Percentiles rank a stretch among this genome's conserved stretches.
phyloP scores from a whole-genome alignment of 2,113 vertebrate genomes.

The Hippopotamus amphibius region DNA sequence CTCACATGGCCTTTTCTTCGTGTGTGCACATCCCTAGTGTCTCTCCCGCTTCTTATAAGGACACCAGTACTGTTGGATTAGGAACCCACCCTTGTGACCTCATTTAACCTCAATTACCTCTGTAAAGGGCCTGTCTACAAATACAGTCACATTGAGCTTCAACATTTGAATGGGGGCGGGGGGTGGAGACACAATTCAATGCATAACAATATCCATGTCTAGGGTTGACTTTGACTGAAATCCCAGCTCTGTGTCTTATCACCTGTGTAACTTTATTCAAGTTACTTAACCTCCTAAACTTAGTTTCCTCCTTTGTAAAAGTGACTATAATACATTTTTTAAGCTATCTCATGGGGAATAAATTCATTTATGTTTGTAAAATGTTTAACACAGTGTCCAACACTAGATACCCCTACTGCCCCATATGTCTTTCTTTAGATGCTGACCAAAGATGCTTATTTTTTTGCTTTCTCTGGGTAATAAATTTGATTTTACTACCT shows the following conservation, averaged over 20 bases:
- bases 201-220: background rate
- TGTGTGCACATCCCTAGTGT: rapidly evolving
- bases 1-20: background rate
- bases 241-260: background rate
- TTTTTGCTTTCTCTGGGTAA: background rate
- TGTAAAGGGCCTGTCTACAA: background rate
- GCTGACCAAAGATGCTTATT: background rate
- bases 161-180: background rate
- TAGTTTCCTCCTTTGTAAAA: background rate
- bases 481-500: background rate
- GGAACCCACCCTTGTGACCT: background rate
- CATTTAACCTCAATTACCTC: background rate
- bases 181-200: background rate
- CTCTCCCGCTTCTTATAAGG: background rate
- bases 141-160: background rate
- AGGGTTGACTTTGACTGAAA: background rate
- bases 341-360: background rate
- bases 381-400: background rate
- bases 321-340: background rate
- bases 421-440: background rate
- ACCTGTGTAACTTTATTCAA: background rate
- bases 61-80: background rate
- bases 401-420: rapidly evolving
- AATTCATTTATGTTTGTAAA: background rate
- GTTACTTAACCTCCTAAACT: background rate